Evolutionary conservation across 2,797 vertebrate genomes (phyloP).

Genomic region (Coreius guichenoti): DNA sequence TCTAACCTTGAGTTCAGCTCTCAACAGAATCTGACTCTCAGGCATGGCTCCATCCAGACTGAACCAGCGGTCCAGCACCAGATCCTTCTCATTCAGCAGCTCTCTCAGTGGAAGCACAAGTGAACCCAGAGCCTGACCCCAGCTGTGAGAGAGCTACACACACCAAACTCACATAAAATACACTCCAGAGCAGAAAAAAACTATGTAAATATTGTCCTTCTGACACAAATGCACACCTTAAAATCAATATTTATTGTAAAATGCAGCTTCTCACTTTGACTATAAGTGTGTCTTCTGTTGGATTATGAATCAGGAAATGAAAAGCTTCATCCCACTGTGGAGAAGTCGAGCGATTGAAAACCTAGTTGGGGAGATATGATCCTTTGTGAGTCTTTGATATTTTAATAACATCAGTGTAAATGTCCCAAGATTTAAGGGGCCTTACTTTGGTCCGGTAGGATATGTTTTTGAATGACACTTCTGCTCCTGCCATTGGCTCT

Average conservation of each 20-base stretch:
- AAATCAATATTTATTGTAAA: not conserved
- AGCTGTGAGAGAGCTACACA: constrained; percentile 79
- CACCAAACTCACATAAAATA: constrained; percentile 39
- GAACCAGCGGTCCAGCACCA: constrained; percentile 87
- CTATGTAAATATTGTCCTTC: not conserved
- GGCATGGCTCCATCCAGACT: constrained; percentile 78
- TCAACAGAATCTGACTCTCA: constrained; percentile 85
- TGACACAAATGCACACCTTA: not conserved
- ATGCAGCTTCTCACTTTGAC: constrained; percentile 81
- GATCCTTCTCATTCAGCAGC: constrained; percentile 77
- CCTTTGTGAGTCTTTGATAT: not conserved
- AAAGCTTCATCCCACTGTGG: constrained; percentile 90
- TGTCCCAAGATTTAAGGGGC: not conserved
- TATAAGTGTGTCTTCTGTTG: constrained; percentile 81
- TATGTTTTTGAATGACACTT: constrained; percentile 76
- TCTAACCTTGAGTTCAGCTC: constrained; percentile 85
- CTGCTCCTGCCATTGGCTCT: constrained; percentile 81
- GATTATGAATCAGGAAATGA: constrained; percentile 86
- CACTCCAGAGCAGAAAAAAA: not conserved
- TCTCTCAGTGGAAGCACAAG: constrained; percentile 82
- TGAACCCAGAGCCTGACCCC: constrained; percentile 80
- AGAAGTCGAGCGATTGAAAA: constrained; percentile 78
- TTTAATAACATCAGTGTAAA: not conserved
- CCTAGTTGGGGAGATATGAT: constrained; percentile 68
- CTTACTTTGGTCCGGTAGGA: constrained; percentile 87